phyloP scores from a whole-genome alignment of 2,113 vertebrate genomes.

The Oxygymnocypris stewartii region DNA sequence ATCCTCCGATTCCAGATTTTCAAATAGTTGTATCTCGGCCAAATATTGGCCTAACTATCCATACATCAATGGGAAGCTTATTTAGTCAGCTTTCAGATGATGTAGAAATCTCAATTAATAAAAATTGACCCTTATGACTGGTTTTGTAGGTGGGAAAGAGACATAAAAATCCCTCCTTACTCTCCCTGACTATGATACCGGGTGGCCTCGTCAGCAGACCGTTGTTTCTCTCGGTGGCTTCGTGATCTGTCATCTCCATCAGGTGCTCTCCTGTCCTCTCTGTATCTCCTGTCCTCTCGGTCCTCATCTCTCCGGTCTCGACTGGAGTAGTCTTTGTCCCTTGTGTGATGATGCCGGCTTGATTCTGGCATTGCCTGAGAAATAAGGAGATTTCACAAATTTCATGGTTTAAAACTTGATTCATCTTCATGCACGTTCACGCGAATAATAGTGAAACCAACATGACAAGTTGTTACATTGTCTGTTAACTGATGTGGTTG shows the following conservation, averaged over 20 bases:
- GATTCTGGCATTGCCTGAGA: constrained; percentile 6
- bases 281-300: constrained; percentile 33
- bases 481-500: not conserved
- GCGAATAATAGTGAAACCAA: not conserved
- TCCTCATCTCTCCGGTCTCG: constrained; percentile 51
- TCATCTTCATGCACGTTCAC: not conserved
- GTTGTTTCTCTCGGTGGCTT: constrained; percentile 56
- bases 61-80: too few species aligned
- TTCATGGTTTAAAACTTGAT: not conserved
- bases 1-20: too few species aligned
- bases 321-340: constrained; percentile 43
- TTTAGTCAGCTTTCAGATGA: too few species aligned
- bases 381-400: not conserved
- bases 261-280: constrained; percentile 37
- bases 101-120: too few species aligned
- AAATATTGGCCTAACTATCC: too few species aligned
- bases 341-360: constrained; percentile 18
- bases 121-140: too few species aligned
- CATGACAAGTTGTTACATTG: not conserved
- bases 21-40: too few species aligned
- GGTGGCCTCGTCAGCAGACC: constrained; percentile 55
- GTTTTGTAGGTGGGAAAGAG: not conserved
- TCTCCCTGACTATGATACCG: constrained; percentile 43
- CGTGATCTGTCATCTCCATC: constrained; percentile 16
- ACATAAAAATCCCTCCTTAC: constrained; percentile 57